Evolutionary conservation across 2,113 vertebrate species (phyloP), one percentile per base, ranked within the genome.

Genomic region (Halichoerus grypus): DNA sequence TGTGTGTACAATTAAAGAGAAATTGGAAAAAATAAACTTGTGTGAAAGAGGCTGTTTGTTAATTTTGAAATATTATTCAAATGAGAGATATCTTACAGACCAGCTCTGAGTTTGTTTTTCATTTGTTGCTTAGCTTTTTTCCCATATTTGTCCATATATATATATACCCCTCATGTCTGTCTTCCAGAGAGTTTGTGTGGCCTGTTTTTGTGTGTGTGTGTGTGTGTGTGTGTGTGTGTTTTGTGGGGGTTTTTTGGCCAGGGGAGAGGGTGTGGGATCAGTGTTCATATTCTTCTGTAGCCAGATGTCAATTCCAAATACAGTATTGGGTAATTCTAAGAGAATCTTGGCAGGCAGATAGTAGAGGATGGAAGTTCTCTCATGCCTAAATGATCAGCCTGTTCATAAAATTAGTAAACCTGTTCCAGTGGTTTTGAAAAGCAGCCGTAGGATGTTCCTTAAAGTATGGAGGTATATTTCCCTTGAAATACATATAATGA

Each of bases 21-120:
- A 74, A 69, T 49, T 57, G 59, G 69, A 74, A 84, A 95, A 88
- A 85, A 93, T 26, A 92, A 91, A 7, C 31, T 51, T 92, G 5
- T 42, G 42, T 83, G 46, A 71, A 71, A 94, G 71, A 42, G 55
- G 24, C 63, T 49, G 7, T 86, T 55, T 61, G 7, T 85, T 79
- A 71, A 24, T 72, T 67, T 71, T 83, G 33, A 88, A 95, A 39
- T 49, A 18, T 83, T 86, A 67, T 46, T 89, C 1, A 74, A 36
- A 81, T 2, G 81, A 82, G 79, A 55, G 69, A 46, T 93, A 36
- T 1, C 2, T 86, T 26, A 36, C 49, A 22, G 57, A 24, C 9
- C 39, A 92, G 4, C 88, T 90, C 67, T 91, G 63, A 76, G 49
- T 79, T 95, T 97, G 16, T 42, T 96, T 95, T 90, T 94, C 26